Percentiles rank a stretch among this genome's conserved stretches.
phyloP scores from a whole-genome alignment of 2,797 vertebrate species.

The Coregonus suidteri region DNA sequence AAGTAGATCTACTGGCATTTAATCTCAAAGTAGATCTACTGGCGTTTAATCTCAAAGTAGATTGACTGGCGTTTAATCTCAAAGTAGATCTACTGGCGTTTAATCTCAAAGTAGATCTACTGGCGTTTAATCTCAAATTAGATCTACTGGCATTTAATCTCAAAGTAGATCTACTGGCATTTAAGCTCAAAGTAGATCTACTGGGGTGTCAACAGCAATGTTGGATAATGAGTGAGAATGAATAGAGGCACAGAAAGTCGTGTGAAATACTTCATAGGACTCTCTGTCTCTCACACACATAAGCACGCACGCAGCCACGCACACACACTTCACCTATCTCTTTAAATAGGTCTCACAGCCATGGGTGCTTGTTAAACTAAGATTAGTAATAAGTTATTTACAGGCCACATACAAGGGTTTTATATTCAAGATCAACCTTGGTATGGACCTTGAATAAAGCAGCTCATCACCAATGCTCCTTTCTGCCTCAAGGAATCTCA shows the following conservation, averaged over 20 bases:
- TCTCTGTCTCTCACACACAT: background rate
- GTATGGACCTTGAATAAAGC: background rate
- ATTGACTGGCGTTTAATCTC: too few relatives aligned
- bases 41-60: too few relatives aligned
- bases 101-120: too few relatives aligned
- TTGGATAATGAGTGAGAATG: too few relatives aligned
- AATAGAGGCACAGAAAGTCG: background rate
- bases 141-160: too few relatives aligned
- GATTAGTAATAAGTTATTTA: background rate
- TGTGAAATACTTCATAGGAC: background rate
- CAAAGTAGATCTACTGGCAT: too few relatives aligned
- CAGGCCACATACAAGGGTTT: background rate
- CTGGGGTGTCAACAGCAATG: too few relatives aligned
- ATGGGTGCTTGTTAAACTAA: background rate
- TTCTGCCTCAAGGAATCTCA: background rate
- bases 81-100: too few relatives aligned
- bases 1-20: too few relatives aligned
- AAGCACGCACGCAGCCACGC: background rate
- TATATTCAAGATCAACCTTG: constrained; percentile 5
- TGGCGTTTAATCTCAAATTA: too few relatives aligned
- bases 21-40: too few relatives aligned
- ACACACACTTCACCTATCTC: background rate
- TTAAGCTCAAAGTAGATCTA: too few relatives aligned
- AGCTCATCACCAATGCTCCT: background rate
- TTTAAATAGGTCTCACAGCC: background rate